These are phyloP conservation scores for Papilio elwesi DNA, from an alignment of 2,888 invertebrate genomes.

Conservation along the genomic window DNA sequence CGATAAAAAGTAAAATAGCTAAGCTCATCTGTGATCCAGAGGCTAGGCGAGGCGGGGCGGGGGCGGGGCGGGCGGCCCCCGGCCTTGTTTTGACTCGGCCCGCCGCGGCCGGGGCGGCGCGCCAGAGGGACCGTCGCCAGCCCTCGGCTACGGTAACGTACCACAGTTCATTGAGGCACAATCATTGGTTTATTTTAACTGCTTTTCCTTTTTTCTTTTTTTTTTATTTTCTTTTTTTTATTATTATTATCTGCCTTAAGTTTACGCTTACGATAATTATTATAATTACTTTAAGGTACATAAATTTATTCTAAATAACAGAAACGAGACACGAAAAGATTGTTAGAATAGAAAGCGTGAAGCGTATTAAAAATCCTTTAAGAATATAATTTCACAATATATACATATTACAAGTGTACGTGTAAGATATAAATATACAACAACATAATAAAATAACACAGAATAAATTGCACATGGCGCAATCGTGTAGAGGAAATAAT, in stretches of 20 bases:
- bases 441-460: slow-evolving; percentile 82
- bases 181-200: slow-evolving; percentile 84
- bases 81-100: slow-evolving; percentile 73
- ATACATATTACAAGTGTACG: slow-evolving; percentile 81
- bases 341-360: slow-evolving; percentile 82
- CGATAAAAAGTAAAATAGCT: slow-evolving; percentile 83
- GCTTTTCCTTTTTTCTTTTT: slow-evolving; percentile 71
- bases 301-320: slow-evolving; percentile 84
- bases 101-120: slow-evolving; percentile 61
- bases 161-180: slow-evolving; percentile 85
- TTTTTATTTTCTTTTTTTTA: slow-evolving; percentile 58
- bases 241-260: slow-evolving; percentile 60
- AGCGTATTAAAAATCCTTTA: slow-evolving; percentile 80
- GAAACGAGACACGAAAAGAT: slow-evolving; percentile 82
- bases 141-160: slow-evolving; percentile 83
- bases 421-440: slow-evolving; percentile 82
- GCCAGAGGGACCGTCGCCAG: too few relatives aligned
- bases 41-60: slow-evolving; percentile 72
- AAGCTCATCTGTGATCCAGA: slow-evolving; percentile 84
- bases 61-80: slow-evolving; percentile 68
- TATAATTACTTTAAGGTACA: slow-evolving; percentile 84
- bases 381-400: slow-evolving; percentile 83
- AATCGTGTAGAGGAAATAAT: slow-evolving; percentile 80
- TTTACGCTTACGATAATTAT: slow-evolving; percentile 75
- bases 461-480: slow-evolving; percentile 83